Percentiles rank a stretch among this genome's conserved stretches.
Evolutionary conservation across 2,888 invertebrate genomes (phyloP).

Genomic region (Helicoverpa assulta): DNA sequence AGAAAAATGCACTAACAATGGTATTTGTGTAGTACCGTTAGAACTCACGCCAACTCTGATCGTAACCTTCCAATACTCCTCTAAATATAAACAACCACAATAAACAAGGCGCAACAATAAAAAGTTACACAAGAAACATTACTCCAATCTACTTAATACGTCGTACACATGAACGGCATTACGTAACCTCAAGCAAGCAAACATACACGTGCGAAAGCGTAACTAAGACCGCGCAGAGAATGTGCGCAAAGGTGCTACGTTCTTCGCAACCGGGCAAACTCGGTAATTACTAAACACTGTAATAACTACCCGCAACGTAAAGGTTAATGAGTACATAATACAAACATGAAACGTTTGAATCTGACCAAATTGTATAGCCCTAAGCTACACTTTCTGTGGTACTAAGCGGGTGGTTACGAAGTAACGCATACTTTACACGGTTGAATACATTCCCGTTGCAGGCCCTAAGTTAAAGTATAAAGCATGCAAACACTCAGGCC

Average conservation of each 20-base stretch:
- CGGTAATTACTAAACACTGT: conserved; percentile 1
- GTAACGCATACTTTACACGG: not conserved
- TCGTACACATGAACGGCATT: conserved; percentile 10
- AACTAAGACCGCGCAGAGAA: conserved; percentile 10
- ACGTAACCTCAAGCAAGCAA: conserved; percentile 24
- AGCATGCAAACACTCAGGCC: conserved; percentile 44
- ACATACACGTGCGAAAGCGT: conserved; percentile 33
- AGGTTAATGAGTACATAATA: not conserved
- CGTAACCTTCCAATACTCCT: not conserved
- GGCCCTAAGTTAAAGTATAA: conserved; percentile 29
- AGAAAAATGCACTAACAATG: conserved; percentile 1
- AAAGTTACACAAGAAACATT: conserved; percentile 28
- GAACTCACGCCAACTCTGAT: not conserved
- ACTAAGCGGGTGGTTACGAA: not conserved
- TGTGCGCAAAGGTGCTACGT: conserved; percentile 9
- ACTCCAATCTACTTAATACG: conserved; percentile 15
- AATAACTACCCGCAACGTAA: not conserved
- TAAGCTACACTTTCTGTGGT: not conserved
- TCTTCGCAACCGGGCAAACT: not conserved
- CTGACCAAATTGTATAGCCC: not conserved
- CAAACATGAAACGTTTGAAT: not conserved
- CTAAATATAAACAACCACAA: conserved; percentile 5
- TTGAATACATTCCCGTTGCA: conserved; percentile 3
- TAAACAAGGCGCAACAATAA: conserved; percentile 14
- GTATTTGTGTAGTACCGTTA: not conserved